Conservation (phyloP, 2,888 invertebrate species). For the Xanthia icteritia region DNA sequence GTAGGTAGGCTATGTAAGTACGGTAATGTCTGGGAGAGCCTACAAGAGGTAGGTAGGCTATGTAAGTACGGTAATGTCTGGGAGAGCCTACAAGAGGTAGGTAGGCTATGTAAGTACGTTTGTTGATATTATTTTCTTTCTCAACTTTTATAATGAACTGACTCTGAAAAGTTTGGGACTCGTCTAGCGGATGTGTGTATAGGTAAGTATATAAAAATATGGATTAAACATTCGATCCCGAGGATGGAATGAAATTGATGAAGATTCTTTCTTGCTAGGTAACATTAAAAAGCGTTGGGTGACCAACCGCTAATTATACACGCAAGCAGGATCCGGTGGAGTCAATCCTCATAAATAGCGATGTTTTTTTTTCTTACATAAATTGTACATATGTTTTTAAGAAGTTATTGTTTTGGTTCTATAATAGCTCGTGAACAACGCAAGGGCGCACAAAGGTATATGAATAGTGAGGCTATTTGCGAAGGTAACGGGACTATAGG, state of each 20-base stretch:
- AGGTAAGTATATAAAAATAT: background rate
- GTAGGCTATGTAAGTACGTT: background rate
- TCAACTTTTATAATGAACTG: background rate
- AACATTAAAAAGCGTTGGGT: too few relatives aligned
- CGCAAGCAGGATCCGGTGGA: background rate
- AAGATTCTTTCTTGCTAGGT: background rate
- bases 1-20: too few relatives aligned
- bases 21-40: too few relatives aligned
- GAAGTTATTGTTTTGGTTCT: background rate
- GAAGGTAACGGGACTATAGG: slow-evolving; percentile 12
- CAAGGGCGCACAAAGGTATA: background rate
- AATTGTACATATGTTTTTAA: background rate
- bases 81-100: too few relatives aligned
- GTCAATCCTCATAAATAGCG: background rate
- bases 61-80: too few relatives aligned
- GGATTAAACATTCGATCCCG: background rate
- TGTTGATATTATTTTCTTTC: background rate
- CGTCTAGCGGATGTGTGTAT: background rate
- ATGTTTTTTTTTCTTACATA: too few relatives aligned
- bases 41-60: too few relatives aligned
- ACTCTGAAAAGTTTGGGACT: background rate
- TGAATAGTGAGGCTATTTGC: background rate
- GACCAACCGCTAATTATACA: background rate
- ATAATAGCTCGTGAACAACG: background rate
- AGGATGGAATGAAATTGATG: background rate